These are phyloP conservation scores for Cyprinella venusta DNA, from an alignment of 2,797 vertebrate genomes.

Conservation along the genomic window DNA sequence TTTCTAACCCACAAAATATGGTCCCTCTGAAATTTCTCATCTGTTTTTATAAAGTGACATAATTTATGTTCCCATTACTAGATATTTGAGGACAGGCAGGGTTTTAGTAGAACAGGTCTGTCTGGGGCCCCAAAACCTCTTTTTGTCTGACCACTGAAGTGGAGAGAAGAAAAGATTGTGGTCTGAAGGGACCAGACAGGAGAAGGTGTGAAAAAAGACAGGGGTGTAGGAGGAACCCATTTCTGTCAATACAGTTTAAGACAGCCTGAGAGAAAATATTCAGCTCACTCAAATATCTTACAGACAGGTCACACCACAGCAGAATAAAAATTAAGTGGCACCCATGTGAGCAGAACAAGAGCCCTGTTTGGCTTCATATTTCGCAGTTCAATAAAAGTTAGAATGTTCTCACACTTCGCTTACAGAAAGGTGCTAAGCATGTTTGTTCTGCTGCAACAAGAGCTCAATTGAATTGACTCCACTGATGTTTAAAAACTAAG, in stretches of 20 bases:
- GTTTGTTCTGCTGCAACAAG: neutral
- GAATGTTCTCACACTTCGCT: neutral
- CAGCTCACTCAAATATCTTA: constrained; percentile 40
- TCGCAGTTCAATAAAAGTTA: neutral
- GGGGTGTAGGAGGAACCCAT: constrained; percentile 38
- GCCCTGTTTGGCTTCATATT: constrained; percentile 20
- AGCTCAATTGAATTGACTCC: neutral
- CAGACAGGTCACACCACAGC: constrained; percentile 30
- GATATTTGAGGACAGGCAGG: constrained; percentile 34
- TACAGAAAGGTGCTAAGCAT: neutral
- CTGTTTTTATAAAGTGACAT: constrained; percentile 49
- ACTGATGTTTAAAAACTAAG: neutral
- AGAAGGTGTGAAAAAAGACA: constrained; percentile 38
- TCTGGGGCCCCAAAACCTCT: constrained; percentile 21
- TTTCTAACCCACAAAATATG: constrained; percentile 23
- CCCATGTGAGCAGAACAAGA: constrained; percentile 41
- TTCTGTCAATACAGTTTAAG: constrained; percentile 46
- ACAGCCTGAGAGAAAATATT: constrained; percentile 42
- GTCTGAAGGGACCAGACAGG: constrained; percentile 31
- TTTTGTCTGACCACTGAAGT: constrained; percentile 44
- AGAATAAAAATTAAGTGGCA: constrained; percentile 33
- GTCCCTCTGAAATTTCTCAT: constrained; percentile 30
- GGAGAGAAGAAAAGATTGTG: constrained; percentile 31
- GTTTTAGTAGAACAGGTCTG: constrained; percentile 52
- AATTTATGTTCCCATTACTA: constrained; percentile 42